These are phyloP conservation scores for Tachyglossus aculeatus DNA, from an alignment of 2,797 vertebrate species.

Conservation along the genomic window DNA sequence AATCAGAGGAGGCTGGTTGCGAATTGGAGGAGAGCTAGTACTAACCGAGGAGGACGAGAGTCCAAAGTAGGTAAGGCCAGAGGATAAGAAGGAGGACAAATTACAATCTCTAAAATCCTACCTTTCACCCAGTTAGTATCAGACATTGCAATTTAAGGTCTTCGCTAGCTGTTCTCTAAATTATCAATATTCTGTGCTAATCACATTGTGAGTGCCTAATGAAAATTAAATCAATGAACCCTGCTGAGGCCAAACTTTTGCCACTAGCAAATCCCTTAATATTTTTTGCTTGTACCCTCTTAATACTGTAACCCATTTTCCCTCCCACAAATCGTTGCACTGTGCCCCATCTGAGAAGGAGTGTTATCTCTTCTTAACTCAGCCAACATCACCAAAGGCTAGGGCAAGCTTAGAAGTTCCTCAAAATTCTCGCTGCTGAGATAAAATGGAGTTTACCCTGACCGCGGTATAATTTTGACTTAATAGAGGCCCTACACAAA, in stretches of 20 bases:
- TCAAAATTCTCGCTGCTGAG: conserved; percentile 12
- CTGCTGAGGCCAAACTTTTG: too few species aligned
- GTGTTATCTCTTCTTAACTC: not conserved
- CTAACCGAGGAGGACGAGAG: not conserved
- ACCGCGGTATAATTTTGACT: not conserved
- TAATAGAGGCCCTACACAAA: conserved; percentile 2
- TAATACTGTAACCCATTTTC: not conserved
- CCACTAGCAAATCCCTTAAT: not conserved
- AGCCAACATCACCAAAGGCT: conserved; percentile 21
- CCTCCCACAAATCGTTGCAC: not conserved
- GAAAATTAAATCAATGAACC: not conserved
- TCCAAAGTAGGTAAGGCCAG: not conserved
- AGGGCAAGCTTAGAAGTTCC: not conserved
- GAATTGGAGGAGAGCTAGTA: too few species aligned
- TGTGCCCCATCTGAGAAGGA: conserved; percentile 5
- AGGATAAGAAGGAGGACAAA: not conserved
- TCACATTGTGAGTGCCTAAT: not conserved
- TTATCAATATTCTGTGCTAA: not conserved
- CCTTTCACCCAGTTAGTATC: not conserved
- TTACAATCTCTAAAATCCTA: not conserved
- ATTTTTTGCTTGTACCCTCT: not conserved
- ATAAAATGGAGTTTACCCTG: not conserved
- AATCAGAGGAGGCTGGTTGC: not conserved
- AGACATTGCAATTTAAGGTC: not conserved
- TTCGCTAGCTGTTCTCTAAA: not conserved